phyloP scores from a whole-genome alignment of 2,888 invertebrate species.

The Eudemis profundana region DNA sequence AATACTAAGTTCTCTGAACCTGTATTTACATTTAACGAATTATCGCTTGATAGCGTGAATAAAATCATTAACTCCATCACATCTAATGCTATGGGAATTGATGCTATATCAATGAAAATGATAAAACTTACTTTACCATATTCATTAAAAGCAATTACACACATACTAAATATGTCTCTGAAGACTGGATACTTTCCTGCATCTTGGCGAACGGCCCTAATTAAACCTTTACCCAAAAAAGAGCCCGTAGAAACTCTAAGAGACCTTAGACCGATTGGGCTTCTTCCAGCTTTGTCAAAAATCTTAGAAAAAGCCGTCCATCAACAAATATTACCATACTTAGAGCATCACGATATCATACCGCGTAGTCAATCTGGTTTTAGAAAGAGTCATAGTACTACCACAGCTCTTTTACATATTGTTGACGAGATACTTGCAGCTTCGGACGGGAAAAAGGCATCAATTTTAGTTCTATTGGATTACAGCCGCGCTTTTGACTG shows the following conservation, averaged over 20 bases:
- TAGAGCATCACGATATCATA: too few relatives aligned
- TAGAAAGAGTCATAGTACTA: constrained; percentile 24
- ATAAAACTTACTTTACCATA: constrained; percentile 21
- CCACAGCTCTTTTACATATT: constrained; percentile 11
- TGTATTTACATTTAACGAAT: too few relatives aligned
- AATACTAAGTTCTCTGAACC: too few relatives aligned
- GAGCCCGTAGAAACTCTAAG: too few relatives aligned
- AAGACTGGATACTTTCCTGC: neutral
- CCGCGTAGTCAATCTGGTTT: constrained; percentile 3
- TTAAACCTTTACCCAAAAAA: constrained; percentile 7
- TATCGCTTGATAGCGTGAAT: too few relatives aligned
- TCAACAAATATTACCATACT: neutral
- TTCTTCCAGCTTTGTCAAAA: too few relatives aligned
- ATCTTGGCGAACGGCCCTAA: constrained; percentile 15
- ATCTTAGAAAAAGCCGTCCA: neutral
- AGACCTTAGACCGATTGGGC: too few relatives aligned
- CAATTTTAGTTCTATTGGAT: constrained; percentile 16
- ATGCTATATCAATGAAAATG: constrained; percentile 7
- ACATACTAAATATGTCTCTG: constrained; percentile 10
- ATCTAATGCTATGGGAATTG: too few relatives aligned
- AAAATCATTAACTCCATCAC: too few relatives aligned
- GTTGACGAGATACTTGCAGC: constrained; percentile 18
- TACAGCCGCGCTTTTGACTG: constrained; percentile 22
- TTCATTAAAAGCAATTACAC: constrained; percentile 12
- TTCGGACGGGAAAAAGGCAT: constrained; percentile 6